Conservation (phyloP, 2,113 vertebrate species). For the Oncorhynchus clarkii region DNA sequence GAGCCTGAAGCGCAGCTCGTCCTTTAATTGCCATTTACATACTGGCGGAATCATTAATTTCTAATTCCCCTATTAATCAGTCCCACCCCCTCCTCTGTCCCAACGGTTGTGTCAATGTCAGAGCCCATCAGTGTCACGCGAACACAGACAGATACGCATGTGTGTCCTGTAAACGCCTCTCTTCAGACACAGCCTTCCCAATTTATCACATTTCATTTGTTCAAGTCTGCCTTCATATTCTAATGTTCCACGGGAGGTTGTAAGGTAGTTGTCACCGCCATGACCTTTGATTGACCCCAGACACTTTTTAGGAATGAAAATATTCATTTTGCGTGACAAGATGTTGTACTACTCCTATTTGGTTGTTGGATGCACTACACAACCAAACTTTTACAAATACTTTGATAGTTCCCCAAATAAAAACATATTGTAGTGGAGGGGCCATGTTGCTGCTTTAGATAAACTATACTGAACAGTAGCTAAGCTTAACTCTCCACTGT, state of each 20-base stretch:
- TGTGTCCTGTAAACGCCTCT: constrained; percentile 39
- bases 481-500: constrained; percentile 20
- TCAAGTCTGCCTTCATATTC: constrained; percentile 13
- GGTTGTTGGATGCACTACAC: too few relatives aligned
- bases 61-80: constrained; percentile 84
- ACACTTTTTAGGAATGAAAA: too few relatives aligned
- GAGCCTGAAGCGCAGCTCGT: constrained; percentile 78
- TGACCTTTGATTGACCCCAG: too few relatives aligned
- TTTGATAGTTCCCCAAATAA: too few relatives aligned
- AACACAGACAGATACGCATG: constrained; percentile 41
- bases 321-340: too few relatives aligned
- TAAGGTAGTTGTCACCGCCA: too few relatives aligned
- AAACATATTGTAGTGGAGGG: neutral
- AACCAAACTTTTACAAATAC: too few relatives aligned
- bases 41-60: constrained; percentile 88
- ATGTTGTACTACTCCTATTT: too few relatives aligned
- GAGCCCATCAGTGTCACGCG: constrained; percentile 64
- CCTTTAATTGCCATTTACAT: constrained; percentile 92
- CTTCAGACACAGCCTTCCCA: constrained; percentile 51
- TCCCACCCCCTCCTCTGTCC: constrained; percentile 49
- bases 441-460: constrained; percentile 10
- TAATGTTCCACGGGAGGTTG: neutral
- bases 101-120: constrained; percentile 74
- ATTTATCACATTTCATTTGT: constrained; percentile 56
- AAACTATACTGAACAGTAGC: constrained; percentile 24